Conservation (phyloP, 2,888 invertebrate species). For the Marasmarcha lunaedactyla region DNA sequence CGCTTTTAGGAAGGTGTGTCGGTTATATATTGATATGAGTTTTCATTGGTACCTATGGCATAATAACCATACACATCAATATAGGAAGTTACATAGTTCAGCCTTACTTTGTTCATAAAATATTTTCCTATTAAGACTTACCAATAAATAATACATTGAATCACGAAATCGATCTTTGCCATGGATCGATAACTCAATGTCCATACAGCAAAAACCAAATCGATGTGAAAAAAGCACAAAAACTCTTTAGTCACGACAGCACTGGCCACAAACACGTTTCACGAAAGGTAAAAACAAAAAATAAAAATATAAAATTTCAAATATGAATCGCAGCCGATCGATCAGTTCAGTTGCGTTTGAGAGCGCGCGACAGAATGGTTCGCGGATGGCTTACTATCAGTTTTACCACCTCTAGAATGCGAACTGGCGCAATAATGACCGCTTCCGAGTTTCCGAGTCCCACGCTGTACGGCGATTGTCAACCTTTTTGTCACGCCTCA, state of each 20-base stretch:
- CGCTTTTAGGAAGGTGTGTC: no score
- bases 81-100: no score
- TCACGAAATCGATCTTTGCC: no score
- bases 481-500: constrained; percentile 16
- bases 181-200: background rate
- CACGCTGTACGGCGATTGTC: constrained; percentile 14
- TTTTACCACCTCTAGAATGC: constrained; percentile 9
- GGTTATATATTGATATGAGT: no score
- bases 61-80: no score
- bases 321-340: background rate
- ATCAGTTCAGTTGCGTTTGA: background rate
- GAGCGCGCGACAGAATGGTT: constrained; percentile 38
- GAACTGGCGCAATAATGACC: constrained; percentile 11
- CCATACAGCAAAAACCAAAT: background rate
- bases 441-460: constrained; percentile 16
- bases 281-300: background rate
- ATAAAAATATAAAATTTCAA: background rate
- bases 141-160: no score
- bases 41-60: no score
- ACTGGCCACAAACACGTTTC: background rate
- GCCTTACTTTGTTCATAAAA: no score
- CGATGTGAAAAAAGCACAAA: background rate
- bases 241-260: background rate
- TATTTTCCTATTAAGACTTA: no score
- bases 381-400: constrained; percentile 39